A percentile compares a stretch with the other conserved stretches of the same genome.
Conservation (phyloP, 1,140 invertebrate genomes). For the Heterodera schachtii region DNA sequence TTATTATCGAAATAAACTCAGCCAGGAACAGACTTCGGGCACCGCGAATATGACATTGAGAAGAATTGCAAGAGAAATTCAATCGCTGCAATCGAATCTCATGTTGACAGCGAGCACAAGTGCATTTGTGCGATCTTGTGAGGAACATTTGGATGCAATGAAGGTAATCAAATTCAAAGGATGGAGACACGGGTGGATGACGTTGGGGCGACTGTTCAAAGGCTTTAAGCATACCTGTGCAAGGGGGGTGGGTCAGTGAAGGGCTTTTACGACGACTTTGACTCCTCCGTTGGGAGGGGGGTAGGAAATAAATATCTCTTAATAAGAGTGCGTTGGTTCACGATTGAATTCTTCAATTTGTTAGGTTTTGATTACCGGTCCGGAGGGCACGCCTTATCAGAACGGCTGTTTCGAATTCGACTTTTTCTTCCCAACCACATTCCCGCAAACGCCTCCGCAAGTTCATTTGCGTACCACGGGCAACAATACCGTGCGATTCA, state of each 20-base stretch:
- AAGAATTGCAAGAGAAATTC: slow-evolving; percentile 78
- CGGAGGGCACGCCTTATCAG: slow-evolving; percentile 74
- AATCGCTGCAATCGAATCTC: slow-evolving; percentile 85
- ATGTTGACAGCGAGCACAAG: slow-evolving; percentile 88
- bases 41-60: neutral
- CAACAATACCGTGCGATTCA: slow-evolving; percentile 68
- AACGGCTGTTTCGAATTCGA: slow-evolving; percentile 71
- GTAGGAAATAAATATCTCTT: too few species aligned
- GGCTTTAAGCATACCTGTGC: neutral
- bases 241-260: too few species aligned
- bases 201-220: too few species aligned
- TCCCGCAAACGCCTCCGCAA: slow-evolving; percentile 70
- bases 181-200: too few species aligned
- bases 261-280: too few species aligned
- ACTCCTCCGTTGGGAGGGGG: too few species aligned
- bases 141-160: slow-evolving; percentile 71
- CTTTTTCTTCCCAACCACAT: slow-evolving; percentile 69
- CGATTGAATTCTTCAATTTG: neutral
- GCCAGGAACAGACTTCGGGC: neutral
- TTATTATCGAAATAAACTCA: neutral
- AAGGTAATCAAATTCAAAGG: slow-evolving; percentile 28
- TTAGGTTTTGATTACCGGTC: slow-evolving; percentile 73
- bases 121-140: slow-evolving; percentile 90
- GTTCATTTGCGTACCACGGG: slow-evolving; percentile 73
- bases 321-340: too few species aligned